Evolutionary conservation across 2,888 invertebrate genomes (phyloP).

Genomic region (Philereme transversata): DNA sequence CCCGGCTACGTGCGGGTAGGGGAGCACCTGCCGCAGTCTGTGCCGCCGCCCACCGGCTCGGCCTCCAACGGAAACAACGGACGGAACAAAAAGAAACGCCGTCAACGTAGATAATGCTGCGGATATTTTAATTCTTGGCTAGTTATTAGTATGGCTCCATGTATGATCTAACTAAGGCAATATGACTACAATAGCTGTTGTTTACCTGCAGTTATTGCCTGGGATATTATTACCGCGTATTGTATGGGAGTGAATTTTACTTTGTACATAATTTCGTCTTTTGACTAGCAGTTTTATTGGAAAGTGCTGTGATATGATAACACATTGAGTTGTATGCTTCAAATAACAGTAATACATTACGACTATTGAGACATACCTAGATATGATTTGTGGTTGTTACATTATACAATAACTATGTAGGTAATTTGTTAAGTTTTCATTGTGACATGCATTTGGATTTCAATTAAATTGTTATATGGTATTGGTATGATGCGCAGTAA

Average conservation of each 20-base stretch:
- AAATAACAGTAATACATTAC: slow-evolving; percentile 25
- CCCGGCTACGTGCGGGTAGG: neutral
- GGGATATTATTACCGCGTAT: slow-evolving; percentile 17
- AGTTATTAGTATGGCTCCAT: slow-evolving; percentile 26
- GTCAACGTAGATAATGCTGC: slow-evolving; percentile 67
- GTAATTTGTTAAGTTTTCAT: slow-evolving; percentile 54
- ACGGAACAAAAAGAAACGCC: slow-evolving; percentile 67
- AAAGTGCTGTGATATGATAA: slow-evolving; percentile 73
- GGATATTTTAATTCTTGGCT: slow-evolving; percentile 30
- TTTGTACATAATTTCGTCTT: slow-evolving; percentile 62
- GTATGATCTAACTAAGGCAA: slow-evolving; percentile 18
- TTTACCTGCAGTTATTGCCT: slow-evolving; percentile 19
- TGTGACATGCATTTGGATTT: slow-evolving; percentile 57
- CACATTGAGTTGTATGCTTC: slow-evolving; percentile 52
- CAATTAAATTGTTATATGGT: slow-evolving; percentile 30
- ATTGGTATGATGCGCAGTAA: slow-evolving; percentile 18
- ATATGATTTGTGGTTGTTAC: slow-evolving; percentile 55
- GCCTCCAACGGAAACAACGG: slow-evolving; percentile 13
- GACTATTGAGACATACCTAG: slow-evolving; percentile 46
- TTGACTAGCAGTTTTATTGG: slow-evolving; percentile 67
- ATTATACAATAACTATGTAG: slow-evolving; percentile 44
- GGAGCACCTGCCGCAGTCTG: slow-evolving; percentile 21
- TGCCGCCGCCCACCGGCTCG: neutral
- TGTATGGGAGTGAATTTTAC: slow-evolving; percentile 27
- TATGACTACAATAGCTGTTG: slow-evolving; percentile 34